These are phyloP conservation scores for Drosophila tani DNA, from an alignment of 1,140 invertebrate genomes.

Conservation along the genomic window DNA sequence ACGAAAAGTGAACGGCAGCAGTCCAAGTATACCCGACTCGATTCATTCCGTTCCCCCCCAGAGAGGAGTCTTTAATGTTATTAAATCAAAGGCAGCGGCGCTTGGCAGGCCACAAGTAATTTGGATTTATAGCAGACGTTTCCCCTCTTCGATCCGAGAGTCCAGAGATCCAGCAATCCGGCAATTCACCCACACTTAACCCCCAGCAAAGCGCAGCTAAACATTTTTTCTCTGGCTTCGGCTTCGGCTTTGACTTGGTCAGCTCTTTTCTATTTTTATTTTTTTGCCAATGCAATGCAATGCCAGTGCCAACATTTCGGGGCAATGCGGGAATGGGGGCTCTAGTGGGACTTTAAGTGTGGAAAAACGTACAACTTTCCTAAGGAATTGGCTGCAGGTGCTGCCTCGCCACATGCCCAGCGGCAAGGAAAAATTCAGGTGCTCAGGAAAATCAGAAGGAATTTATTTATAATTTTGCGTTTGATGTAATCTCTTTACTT, in stretches of 20 bases:
- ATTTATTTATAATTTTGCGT: no score
- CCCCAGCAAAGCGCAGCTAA: constrained; percentile 44
- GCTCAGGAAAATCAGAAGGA: no score
- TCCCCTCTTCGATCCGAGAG: constrained; percentile 1
- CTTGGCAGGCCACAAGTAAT: constrained; percentile 62
- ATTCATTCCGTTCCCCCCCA: not conserved
- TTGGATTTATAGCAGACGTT: constrained; percentile 59
- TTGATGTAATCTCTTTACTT: no score
- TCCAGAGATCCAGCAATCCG: constrained; percentile 1
- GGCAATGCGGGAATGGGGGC: not conserved
- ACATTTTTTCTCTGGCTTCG: constrained; percentile 21
- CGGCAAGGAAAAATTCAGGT: not conserved
- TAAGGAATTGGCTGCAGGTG: not conserved
- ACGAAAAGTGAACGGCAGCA: not conserved
- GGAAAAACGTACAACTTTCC: not conserved
- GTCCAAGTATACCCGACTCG: constrained; percentile 1
- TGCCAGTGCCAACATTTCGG: not conserved
- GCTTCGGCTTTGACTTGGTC: constrained; percentile 46
- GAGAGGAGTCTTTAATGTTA: constrained; percentile 50
- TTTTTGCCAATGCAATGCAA: constrained; percentile 57
- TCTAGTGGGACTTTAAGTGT: no score
- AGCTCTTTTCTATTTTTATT: constrained; percentile 63
- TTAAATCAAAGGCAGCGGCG: constrained; percentile 56
- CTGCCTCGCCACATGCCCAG: not conserved
- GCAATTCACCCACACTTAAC: constrained; percentile 18